Evolutionary conservation across 2,888 invertebrate genomes (phyloP), one percentile per base, ranked within the genome.

Genomic region (Mesoligia furuncula): DNA sequence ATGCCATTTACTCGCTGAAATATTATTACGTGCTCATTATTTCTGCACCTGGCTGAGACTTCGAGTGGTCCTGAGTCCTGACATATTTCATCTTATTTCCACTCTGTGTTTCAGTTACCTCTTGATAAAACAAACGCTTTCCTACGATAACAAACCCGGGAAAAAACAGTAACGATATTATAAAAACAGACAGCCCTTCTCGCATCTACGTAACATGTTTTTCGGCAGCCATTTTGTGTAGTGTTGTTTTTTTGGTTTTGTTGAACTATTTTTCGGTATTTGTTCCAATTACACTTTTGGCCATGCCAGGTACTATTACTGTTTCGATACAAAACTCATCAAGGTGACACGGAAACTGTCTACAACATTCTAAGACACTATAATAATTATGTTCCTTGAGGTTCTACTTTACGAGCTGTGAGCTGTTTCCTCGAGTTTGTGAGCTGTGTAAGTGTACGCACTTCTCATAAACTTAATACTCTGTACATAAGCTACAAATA

Each of bases 51-150:
- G 69, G 42, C 54, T 61, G 61, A 82, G 54, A 67, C 84, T 48
- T 73, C 57, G 80, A 84, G 74, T 84, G 84, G 27, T 70, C 57
- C 61, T 54, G 84, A 73, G 36, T 70, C 57, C 65, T 54, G 84
- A 73, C 79, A 73, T 73, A 54, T 84, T 79, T 73, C 84, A 79
- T 83, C 66, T 84, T 79, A 51, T 70, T 84, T 70, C 59, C 64
- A 31, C 73, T 84, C 67, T 70, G 66, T 84, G 79, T 61, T 66
- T 65, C 73, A 70, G 68, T 69, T 69, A 54, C 17, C 48, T 27
- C 31, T n/a, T 69, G 69, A 72, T 61, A 72, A 68, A 73, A 79
- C 79, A 79, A 68, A 79, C 64, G 62, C 61, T 81, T 76, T 71
- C n/a, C 13, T 61, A 70, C 62, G 59, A 83, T 68, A 71, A 67